A percentile compares a stretch with the other conserved stretches of the same genome.
Conservation (phyloP, 2,888 invertebrate genomes). For the Deilephila porcellus region DNA sequence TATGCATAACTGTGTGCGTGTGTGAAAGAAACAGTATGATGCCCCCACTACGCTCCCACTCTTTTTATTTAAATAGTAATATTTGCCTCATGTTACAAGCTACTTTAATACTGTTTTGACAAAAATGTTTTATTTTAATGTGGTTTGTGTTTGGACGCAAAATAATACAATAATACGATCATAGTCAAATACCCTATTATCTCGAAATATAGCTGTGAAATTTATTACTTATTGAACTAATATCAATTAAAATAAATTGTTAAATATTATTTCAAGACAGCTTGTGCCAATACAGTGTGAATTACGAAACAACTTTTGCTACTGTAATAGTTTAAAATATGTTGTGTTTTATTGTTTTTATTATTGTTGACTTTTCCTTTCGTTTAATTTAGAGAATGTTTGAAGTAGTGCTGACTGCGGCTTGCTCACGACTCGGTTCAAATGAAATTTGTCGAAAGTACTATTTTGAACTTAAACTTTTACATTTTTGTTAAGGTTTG, state of each 20-base stretch:
- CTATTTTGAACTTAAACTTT: constrained; percentile 15
- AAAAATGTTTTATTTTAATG: too few relatives aligned
- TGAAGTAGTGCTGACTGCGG: not conserved
- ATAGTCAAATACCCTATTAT: too few relatives aligned
- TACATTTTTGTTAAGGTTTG: constrained; percentile 9
- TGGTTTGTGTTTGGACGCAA: too few relatives aligned
- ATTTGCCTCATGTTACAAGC: too few relatives aligned
- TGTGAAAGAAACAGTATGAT: too few relatives aligned
- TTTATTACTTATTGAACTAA: not conserved
- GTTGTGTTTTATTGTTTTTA: not conserved
- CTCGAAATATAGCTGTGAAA: not conserved
- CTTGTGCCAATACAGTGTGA: not conserved
- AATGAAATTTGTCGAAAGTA: not conserved
- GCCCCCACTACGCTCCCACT: too few relatives aligned
- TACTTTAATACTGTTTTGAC: too few relatives aligned
- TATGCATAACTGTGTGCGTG: too few relatives aligned
- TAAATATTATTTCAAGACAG: not conserved
- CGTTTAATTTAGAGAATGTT: constrained; percentile 9
- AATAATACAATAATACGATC: too few relatives aligned
- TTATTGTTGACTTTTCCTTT: constrained; percentile 14
- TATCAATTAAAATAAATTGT: not conserved
- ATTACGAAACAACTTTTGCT: not conserved
- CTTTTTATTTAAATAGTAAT: too few relatives aligned
- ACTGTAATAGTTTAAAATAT: not conserved
- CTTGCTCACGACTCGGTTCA: not conserved